Evolutionary conservation across 2,113 vertebrate species (phyloP).

Genomic region (Strigops habroptila): DNA sequence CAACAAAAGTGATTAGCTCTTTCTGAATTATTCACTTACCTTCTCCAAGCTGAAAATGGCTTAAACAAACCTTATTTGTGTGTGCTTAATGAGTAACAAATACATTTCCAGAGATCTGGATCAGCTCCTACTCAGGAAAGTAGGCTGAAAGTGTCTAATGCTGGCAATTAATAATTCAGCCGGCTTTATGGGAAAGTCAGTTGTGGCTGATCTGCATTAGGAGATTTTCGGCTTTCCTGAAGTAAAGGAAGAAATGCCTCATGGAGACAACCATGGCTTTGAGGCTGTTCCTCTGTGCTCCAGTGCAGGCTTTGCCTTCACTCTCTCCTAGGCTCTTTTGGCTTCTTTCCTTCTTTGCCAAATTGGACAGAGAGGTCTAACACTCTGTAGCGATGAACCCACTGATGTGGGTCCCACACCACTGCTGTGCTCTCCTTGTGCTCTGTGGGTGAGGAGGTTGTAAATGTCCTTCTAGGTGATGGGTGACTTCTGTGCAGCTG

Average conservation of each 20-base stretch:
- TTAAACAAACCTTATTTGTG: neutral
- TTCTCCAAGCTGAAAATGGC: conserved; percentile 4
- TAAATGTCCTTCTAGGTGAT: neutral
- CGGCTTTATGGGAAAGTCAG: neutral
- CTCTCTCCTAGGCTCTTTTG: neutral
- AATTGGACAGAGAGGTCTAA: neutral
- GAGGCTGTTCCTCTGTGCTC: neutral
- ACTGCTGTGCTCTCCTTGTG: neutral
- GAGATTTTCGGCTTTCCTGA: neutral
- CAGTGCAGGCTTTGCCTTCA: fast-evolving
- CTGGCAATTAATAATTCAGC: conserved; percentile 1
- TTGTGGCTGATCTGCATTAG: neutral
- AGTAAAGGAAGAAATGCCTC: neutral
- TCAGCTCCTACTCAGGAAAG: neutral
- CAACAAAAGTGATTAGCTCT: neutral
- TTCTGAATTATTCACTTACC: neutral
- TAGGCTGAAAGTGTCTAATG: neutral
- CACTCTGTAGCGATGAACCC: neutral
- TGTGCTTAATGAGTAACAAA: conserved; percentile 40
- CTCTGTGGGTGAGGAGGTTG: neutral
- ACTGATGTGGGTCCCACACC: fast-evolving
- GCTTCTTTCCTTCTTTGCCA: neutral
- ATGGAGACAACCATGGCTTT: neutral
- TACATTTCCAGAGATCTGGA: conserved; percentile 25
- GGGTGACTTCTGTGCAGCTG: neutral